Evolutionary conservation across 2,797 vertebrate species (phyloP).

Genomic region (Darevskia mixta): DNA sequence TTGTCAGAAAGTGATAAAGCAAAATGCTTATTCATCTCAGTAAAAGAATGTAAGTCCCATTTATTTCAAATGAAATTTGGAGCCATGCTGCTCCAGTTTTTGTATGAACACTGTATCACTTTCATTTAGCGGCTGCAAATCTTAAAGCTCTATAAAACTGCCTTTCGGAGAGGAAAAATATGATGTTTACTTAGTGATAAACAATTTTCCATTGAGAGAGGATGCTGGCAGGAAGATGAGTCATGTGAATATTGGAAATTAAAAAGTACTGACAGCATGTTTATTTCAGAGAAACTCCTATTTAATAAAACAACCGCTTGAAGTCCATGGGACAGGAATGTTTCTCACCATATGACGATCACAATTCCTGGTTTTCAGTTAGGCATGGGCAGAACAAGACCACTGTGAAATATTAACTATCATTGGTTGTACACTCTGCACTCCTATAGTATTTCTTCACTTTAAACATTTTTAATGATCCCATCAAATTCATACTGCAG

Average conservation of each 20-base stretch:
- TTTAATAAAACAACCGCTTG: slow-evolving; percentile 24
- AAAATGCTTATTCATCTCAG: slow-evolving; percentile 65
- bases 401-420: background rate
- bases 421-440: background rate
- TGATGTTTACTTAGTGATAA: slow-evolving; percentile 62
- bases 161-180: slow-evolving; percentile 62
- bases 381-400: slow-evolving; percentile 13
- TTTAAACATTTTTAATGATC: background rate
- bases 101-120: slow-evolving; percentile 56
- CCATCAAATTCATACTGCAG: background rate
- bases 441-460: background rate
- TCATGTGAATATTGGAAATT: slow-evolving; percentile 49
- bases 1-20: slow-evolving; percentile 73
- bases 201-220: slow-evolving; percentile 52
- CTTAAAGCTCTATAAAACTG: slow-evolving; percentile 67
- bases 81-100: slow-evolving; percentile 59
- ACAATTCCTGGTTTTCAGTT: slow-evolving; percentile 34
- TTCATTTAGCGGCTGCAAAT: slow-evolving; percentile 66
- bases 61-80: slow-evolving; percentile 65
- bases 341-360: background rate
- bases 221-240: slow-evolving; percentile 35
- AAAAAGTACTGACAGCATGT: slow-evolving; percentile 1
- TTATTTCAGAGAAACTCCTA: background rate
- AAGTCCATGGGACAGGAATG: accelerated
- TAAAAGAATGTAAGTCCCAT: slow-evolving; percentile 57